Evolutionary conservation across 2,888 invertebrate genomes (phyloP), one percentile per base, ranked within the genome.

Genomic region (Coenonympha arcania): DNA sequence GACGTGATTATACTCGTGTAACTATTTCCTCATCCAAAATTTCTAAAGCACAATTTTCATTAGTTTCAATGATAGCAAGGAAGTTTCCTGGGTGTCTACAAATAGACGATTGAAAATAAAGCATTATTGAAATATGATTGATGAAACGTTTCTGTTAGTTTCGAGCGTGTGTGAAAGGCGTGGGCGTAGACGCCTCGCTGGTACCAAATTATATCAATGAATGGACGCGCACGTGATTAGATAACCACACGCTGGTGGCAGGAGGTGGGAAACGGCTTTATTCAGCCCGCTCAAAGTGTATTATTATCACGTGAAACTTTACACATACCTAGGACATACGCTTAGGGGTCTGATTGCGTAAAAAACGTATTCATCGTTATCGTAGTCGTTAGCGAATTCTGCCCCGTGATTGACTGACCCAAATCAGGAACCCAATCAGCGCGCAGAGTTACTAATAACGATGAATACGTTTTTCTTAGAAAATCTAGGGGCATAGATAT

Each of bases 181-280:
- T 50, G 50, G 50, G 50, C 50, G 40, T 48, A 26, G 46, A 50
- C 31, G 46, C 45, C 28, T 34, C 28, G 26, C n/a, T 20, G 26
- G 11, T 19, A 16, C 26, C 15, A n/a, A 43, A 37, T 42, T 49
- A 36, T 11, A 19, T 36, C 19, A 19, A 19, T 36, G 19, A 36
- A 36, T 36, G 36, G 20, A 36, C 19, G 36, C 3, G 19, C 36
- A 16, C 19, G 19, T 20, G 36, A 36, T 36, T 11, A 20, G 36
- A 20, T 20, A 36, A 36, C 31, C 13, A 33, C 6, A 15, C 13
- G 6, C 3, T 2, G n/a, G n/a, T n/a, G n/a, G n/a, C n/a, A n/a
- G n/a, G n/a, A n/a, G n/a, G n/a, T n/a, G n/a, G 15, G 16, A 33
- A 33, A 15, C 15, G 31, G 4, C 15, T 33, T 33, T 16, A 33